These are phyloP conservation scores for Triops longicaudatus DNA, from an alignment of 1,140 invertebrate species.

Conservation along the genomic window DNA sequence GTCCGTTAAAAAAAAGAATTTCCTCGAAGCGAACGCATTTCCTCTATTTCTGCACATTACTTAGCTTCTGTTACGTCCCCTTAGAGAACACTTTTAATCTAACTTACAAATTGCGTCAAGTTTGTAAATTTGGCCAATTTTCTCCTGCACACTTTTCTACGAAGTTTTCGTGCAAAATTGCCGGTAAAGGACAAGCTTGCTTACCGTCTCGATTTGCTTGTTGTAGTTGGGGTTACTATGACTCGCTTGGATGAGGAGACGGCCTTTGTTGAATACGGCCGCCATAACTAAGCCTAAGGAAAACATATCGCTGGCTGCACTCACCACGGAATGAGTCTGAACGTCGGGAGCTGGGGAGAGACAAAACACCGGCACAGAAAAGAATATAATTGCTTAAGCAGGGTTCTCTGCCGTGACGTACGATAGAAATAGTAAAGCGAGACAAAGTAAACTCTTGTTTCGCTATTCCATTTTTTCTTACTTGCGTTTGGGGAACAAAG, in stretches of 20 bases:
- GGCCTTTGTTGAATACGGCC: conserved; percentile 80
- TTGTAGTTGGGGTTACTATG: conserved; percentile 76
- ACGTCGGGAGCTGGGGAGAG: conserved; percentile 69
- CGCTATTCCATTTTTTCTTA: neutral
- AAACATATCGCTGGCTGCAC: conserved; percentile 87
- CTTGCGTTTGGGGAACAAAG: neutral
- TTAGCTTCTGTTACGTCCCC: no score
- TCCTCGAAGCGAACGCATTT: no score
- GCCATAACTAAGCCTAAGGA: conserved; percentile 87
- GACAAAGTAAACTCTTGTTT: conserved; percentile 19
- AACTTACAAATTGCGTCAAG: neutral
- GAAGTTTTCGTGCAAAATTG: neutral
- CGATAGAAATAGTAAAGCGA: neutral
- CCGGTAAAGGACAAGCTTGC: conserved; percentile 36
- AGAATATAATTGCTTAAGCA: conserved; percentile 33
- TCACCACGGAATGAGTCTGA: conserved; percentile 71
- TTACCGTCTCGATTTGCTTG: conserved; percentile 84
- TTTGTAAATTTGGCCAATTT: conserved; percentile 16
- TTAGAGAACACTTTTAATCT: no score
- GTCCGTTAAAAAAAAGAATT: neutral
- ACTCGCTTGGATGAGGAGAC: conserved; percentile 75
- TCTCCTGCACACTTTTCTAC: no score
- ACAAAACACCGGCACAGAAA: conserved; percentile 31
- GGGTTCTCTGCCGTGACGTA: neutral
- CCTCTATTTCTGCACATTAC: no score